phyloP scores from a whole-genome alignment of 2,888 invertebrate genomes.

The Melanchra persicariae region DNA sequence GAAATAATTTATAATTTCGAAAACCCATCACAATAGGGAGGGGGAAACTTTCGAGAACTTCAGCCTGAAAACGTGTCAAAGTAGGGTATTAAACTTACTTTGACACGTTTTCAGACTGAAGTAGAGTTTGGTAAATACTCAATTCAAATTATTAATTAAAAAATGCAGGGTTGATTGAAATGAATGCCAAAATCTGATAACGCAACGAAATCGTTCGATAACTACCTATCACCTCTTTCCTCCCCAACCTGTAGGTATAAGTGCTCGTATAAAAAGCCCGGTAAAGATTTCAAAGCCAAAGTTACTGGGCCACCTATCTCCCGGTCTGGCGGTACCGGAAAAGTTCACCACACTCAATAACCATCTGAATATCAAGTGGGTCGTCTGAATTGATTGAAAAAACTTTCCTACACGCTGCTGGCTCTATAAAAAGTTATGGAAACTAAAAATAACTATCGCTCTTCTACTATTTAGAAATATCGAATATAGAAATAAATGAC shows the following conservation, averaged over 20 bases:
- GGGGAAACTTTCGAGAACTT: no score
- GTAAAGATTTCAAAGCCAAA: conserved; percentile 59
- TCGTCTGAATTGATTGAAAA: conserved; percentile 82
- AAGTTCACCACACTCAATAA: conserved; percentile 80
- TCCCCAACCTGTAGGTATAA: conserved; percentile 32
- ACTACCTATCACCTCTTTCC: background rate
- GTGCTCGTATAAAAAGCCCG: conserved; percentile 44
- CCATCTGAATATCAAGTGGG: conserved; percentile 83
- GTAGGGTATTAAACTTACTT: no score
- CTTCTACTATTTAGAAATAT: conserved; percentile 28
- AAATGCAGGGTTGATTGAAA: no score
- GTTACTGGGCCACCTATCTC: conserved; percentile 68
- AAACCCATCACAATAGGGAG: no score
- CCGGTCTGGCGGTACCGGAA: conserved; percentile 68
- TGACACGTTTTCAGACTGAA: no score
- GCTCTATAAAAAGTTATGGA: conserved; percentile 54
- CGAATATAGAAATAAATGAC: conserved; percentile 11
- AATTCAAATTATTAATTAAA: no score
- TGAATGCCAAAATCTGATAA: background rate
- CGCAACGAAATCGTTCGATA: background rate
- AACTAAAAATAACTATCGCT: conserved; percentile 52
- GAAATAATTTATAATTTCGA: no score
- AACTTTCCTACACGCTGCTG: conserved; percentile 69
- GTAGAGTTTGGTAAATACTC: no score
- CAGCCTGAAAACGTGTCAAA: no score